Evolutionary conservation across 2,888 invertebrate genomes (phyloP).

Genomic region (Dione juno): DNA sequence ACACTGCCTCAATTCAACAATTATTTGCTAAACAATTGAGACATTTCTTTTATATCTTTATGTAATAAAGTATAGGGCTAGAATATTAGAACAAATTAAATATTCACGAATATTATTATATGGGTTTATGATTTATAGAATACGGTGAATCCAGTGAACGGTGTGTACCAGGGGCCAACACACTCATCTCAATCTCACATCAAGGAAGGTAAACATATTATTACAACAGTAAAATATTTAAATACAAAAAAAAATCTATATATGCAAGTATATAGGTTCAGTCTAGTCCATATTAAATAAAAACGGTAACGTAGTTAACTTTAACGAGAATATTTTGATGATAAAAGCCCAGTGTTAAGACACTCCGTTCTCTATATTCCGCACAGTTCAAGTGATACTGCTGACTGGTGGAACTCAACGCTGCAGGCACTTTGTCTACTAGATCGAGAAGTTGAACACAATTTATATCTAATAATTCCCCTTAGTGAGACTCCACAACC

Average conservation of each 20-base stretch:
- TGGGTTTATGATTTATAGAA: slow-evolving; percentile 82
- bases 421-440: background rate
- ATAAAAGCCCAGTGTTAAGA: too few relatives aligned
- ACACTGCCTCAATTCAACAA: too few relatives aligned
- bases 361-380: background rate
- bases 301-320: too few relatives aligned
- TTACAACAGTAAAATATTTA: background rate
- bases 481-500: background rate
- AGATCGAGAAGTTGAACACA: background rate
- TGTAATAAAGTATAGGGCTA: too few relatives aligned
- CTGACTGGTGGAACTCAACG: background rate
- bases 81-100: too few relatives aligned
- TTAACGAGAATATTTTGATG: too few relatives aligned
- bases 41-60: too few relatives aligned
- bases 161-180: slow-evolving; percentile 90
- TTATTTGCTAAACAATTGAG: too few relatives aligned
- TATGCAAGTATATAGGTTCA: too few relatives aligned
- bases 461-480: too few relatives aligned
- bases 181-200: slow-evolving; percentile 70
- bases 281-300: too few relatives aligned
- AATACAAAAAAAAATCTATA: too few relatives aligned
- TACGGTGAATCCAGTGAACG: slow-evolving; percentile 95
- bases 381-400: background rate
- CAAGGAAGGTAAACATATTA: slow-evolving; percentile 67
- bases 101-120: background rate